A percentile compares a stretch with the other conserved stretches of the same genome.
phyloP scores from a whole-genome alignment of 2,113 vertebrate species.

The Callorhinus ursinus region DNA sequence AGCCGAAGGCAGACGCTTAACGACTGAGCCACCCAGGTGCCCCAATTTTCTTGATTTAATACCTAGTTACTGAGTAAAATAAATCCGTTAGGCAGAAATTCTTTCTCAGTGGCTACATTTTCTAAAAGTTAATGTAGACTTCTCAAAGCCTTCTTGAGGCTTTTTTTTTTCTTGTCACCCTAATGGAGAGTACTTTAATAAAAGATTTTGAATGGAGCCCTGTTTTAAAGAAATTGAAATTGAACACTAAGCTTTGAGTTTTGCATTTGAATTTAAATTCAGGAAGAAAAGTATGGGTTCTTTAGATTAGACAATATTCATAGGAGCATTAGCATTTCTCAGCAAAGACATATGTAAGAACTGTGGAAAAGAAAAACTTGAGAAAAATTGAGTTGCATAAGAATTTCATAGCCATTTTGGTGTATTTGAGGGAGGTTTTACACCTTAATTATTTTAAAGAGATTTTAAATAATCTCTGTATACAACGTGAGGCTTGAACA shows the following conservation, averaged over 20 bases:
- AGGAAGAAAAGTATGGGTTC: neutral
- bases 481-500: neutral
- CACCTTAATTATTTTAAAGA: neutral
- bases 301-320: neutral
- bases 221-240: neutral
- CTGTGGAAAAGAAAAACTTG: neutral
- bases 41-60: neutral
- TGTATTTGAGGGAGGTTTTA: neutral
- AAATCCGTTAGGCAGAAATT: neutral
- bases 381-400: neutral
- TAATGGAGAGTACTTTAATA: neutral
- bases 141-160: neutral
- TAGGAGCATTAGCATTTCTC: neutral
- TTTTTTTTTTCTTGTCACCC: neutral
- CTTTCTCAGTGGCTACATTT: neutral
- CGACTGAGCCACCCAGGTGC: too few relatives aligned
- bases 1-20: too few relatives aligned
- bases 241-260: neutral
- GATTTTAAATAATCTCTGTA: neutral
- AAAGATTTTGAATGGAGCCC: neutral
- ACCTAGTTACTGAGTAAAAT: neutral
- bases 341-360: neutral
- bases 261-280: constrained; percentile 5
- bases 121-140: neutral
- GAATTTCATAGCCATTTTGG: neutral